Evolutionary conservation across 92 coral and sea anemone species (phyloP), one percentile per base, ranked within the genome.

Genomic region (Desmophyllum pertusum): DNA sequence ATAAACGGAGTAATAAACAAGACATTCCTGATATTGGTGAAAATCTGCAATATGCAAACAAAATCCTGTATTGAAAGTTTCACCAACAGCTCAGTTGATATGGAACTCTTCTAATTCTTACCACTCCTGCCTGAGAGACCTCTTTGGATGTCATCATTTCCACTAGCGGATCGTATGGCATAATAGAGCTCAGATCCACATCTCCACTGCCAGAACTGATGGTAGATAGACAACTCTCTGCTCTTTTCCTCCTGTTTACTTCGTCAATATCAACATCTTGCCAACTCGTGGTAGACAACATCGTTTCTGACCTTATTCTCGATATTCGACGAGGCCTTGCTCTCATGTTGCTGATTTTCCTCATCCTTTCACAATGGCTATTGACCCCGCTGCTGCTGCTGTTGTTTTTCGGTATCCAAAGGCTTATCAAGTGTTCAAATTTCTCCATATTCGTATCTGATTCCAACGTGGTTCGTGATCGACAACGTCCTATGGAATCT

Each of bases 121-220:
- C 95, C 61, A 84, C 66, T 86, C 95, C 95, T 78, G 87, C 78
- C 82, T 92, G 81, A 23, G 95, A 81, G 27, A 78, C 87, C 65
- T 92, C 95, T 36, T 89, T 86, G 33, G 69, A 80, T 53, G 84
- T 92, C 81, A 92, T 88, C 75, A 76, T 89, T 79, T 86, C 75
- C 8, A 79, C 38, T 19, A 59, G 40, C 67, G 70, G 46, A 38
- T 65, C 86, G 10, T 81, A 23, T 3, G 33, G 25, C 67, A 61
- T 3, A 61, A 5, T 3, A 5, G 67, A 23, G 27, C 33, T 30
- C 67, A 30, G 27, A 23, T 61, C 67, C 67, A 3, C 67, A 10
- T 61, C 67, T 61, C 27, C 67, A 61, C 5, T 61, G 4, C 3
- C 13, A 23, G 67, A n/a, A n/a, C n/a, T 61, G 4, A 21, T 61